Percentiles rank a stretch among this genome's conserved stretches.
These are phyloP conservation scores for Macroramphosus scolopax DNA, from an alignment of 2,797 vertebrate species.

Conservation along the genomic window DNA sequence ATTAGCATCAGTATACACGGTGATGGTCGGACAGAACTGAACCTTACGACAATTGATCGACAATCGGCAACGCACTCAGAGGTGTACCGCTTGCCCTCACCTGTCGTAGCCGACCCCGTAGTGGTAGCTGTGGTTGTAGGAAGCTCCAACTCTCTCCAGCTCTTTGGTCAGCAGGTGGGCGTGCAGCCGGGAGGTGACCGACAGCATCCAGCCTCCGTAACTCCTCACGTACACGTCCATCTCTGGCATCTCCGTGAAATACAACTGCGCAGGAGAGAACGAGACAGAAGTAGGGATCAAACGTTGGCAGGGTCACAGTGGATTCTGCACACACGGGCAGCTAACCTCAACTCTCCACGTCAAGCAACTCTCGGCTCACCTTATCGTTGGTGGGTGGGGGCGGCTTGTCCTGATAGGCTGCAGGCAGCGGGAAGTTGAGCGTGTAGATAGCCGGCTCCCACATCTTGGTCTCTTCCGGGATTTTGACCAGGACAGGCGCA, in stretches of 20 bases:
- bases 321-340: no score
- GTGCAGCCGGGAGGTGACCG: constrained; percentile 75
- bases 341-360: neutral
- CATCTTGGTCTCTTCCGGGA: constrained; percentile 75
- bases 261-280: constrained; percentile 61
- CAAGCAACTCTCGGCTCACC: constrained; percentile 46
- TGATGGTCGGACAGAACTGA: no score
- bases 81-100: no score
- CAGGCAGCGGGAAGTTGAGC: constrained; percentile 77
- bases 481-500: constrained; percentile 76
- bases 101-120: constrained; percentile 80
- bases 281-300: no score
- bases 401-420: constrained; percentile 71
- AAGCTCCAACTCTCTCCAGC: constrained; percentile 64
- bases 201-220: constrained; percentile 83
- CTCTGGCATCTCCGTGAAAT: constrained; percentile 78
- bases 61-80: no score
- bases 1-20: no score
- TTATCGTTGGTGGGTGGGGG: constrained; percentile 77
- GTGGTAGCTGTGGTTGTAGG: constrained; percentile 76
- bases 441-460: constrained; percentile 80
- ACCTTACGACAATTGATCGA: no score
- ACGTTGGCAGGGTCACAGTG: no score
- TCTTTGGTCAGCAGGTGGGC: constrained; percentile 76
- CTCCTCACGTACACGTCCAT: constrained; percentile 80